Conservation (phyloP, 2,888 invertebrate genomes). For the Agapostemon virescens region DNA sequence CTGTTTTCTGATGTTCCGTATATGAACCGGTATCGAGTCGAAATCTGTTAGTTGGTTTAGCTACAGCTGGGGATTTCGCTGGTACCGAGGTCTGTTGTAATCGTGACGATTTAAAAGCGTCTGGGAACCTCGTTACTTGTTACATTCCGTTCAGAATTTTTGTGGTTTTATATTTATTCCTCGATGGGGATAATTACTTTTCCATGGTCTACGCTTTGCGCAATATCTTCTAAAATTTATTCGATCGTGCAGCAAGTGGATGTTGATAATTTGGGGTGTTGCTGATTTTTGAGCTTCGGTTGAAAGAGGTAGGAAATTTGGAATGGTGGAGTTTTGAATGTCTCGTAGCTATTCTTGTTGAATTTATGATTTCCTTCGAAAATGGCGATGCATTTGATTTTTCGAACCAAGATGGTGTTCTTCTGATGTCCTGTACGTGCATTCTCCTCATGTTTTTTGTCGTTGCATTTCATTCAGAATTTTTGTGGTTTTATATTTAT, state of each 20-base stretch:
- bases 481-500: too few species aligned
- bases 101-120: too few species aligned
- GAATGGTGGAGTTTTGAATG: neutral
- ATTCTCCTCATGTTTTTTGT: too few species aligned
- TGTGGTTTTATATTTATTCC: too few species aligned
- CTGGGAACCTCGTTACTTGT: too few species aligned
- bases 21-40: neutral
- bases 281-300: neutral
- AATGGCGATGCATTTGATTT: too few species aligned
- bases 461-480: too few species aligned
- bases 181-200: neutral
- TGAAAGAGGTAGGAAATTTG: too few species aligned
- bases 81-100: neutral
- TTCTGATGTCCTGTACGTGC: too few species aligned
- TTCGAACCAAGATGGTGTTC: too few species aligned
- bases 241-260: neutral
- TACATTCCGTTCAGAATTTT: too few species aligned
- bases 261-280: neutral
- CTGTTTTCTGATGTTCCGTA: neutral
- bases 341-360: neutral
- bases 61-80: neutral
- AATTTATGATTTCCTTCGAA: neutral
- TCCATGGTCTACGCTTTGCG: neutral
- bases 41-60: neutral
- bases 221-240: neutral